Evolutionary conservation across 2,888 invertebrate genomes (phyloP).

Genomic region (Leucoma salicis): DNA sequence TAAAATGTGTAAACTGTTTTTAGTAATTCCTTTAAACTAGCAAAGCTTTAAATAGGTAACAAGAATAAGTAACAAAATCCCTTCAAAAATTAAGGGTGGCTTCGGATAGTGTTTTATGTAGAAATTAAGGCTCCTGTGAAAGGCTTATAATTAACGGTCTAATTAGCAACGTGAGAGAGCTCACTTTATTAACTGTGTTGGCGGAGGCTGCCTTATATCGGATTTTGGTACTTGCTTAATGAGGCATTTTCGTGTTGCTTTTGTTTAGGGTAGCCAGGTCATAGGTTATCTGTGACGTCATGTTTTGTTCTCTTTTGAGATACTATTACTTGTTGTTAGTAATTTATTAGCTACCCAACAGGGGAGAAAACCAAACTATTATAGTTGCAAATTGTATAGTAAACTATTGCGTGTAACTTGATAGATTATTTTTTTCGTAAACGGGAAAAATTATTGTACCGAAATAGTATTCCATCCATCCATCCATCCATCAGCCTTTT

Average conservation of each 20-base stretch:
- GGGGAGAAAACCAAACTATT: no score
- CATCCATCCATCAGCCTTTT: no score
- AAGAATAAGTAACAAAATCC: conserved; percentile 61
- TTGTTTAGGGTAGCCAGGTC: conserved; percentile 27
- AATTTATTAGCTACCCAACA: no score
- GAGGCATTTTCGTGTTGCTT: conserved; percentile 67
- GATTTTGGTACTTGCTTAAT: conserved; percentile 78
- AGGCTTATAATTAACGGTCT: conserved; percentile 78
- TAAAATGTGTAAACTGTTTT: no score
- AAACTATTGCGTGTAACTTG: no score
- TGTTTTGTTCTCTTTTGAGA: conserved; percentile 5
- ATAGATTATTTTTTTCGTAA: no score
- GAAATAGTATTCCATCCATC: no score
- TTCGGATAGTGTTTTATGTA: conserved; percentile 68
- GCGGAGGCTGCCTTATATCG: conserved; percentile 72
- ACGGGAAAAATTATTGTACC: no score
- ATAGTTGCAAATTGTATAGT: no score
- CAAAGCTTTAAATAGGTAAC: conserved; percentile 31
- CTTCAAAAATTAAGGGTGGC: conserved; percentile 64
- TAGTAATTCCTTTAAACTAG: conserved; percentile 32
- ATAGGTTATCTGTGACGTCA: conserved; percentile 6
- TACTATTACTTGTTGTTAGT: no score
- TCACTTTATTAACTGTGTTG: conserved; percentile 72
- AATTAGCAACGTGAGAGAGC: conserved; percentile 78
- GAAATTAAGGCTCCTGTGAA: conserved; percentile 77